Base-by-base conservation (phyloP, 2,113 vertebrate genomes). In the Psilopsiagon aurifrons region DNA sequence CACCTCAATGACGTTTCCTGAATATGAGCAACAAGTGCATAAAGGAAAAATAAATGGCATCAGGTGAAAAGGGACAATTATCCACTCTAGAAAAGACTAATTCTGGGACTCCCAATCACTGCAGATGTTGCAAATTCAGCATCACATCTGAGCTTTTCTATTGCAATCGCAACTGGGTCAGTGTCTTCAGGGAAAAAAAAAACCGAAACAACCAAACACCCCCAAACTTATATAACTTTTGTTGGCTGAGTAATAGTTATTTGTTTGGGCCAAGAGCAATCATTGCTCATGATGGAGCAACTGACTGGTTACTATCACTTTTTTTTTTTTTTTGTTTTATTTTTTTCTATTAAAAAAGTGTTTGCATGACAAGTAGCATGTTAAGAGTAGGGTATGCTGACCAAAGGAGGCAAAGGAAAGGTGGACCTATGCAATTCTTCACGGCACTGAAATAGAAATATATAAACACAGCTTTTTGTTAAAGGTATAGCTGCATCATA, bases 321-420 rank as follows among this genome's bases (percentile, higher is more conserved):
- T 57, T 49, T 1, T 1, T 6, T 6, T 22, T 9, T 20, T 46
- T 11, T 11, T 22, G 10, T 35, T 4, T 13, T 29, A 23, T 0
- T 49, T 49, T 44, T 35, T 35, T 10, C 16, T 24, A 13, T 4
- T 13, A 54, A 49, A 47, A 28, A 49, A 59, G 2, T 19, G 16
- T 51, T 89, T 79, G 17, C 20, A 31, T 33, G 39, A 16, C 22
- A 79, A 91, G 12, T 9, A 14, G 13, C 17, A 16, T 8, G 11
- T 18, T 46, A 44, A 81, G n/a, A 25, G 25, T 5, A 43, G 28
- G 29, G 7, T 13, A 3, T 41, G 43, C 11, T 41, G 52, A 25
- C 20, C 11, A 63, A 67, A 57, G 4, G 2, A 13, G 24, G 6
- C 41, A 68, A 64, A 55, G 18, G 44, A 52, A 63, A 81, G 10